A percentile compares a stretch with the other conserved stretches of the same genome.
phyloP scores from a whole-genome alignment of 2,113 vertebrate genomes.

The Pseudopodoces humilis region DNA sequence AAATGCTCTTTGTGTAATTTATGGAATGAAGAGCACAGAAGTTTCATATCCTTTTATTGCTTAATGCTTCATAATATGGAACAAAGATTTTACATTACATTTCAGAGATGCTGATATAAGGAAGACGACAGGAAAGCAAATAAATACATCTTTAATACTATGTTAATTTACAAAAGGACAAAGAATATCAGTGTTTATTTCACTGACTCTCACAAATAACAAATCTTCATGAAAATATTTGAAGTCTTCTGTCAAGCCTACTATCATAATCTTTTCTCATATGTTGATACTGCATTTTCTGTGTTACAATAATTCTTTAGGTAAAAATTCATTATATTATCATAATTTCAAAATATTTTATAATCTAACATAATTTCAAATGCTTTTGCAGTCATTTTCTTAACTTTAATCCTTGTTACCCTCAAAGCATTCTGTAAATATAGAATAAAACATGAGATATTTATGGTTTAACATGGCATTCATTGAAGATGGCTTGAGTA shows the following conservation, averaged over 20 bases:
- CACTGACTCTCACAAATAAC: neutral
- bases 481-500: neutral
- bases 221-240: neutral
- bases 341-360: neutral
- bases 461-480: neutral
- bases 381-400: neutral
- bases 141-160: neutral
- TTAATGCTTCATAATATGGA: constrained; percentile 30
- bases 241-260: neutral
- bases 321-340: neutral
- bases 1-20: constrained; percentile 47
- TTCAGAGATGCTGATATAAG: neutral
- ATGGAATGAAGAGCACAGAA: neutral
- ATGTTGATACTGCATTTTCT: neutral
- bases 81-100: neutral
- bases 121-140: neutral
- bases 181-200: neutral
- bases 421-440: neutral
- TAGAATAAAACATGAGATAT: neutral
- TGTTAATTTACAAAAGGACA: neutral
- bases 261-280: neutral
- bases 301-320: neutral
- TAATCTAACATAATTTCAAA: neutral
- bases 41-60: constrained; percentile 46
- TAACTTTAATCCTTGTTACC: neutral